These are phyloP conservation scores for Athripsodes cinereus DNA, from an alignment of 2,888 invertebrate species.

Conservation along the genomic window DNA sequence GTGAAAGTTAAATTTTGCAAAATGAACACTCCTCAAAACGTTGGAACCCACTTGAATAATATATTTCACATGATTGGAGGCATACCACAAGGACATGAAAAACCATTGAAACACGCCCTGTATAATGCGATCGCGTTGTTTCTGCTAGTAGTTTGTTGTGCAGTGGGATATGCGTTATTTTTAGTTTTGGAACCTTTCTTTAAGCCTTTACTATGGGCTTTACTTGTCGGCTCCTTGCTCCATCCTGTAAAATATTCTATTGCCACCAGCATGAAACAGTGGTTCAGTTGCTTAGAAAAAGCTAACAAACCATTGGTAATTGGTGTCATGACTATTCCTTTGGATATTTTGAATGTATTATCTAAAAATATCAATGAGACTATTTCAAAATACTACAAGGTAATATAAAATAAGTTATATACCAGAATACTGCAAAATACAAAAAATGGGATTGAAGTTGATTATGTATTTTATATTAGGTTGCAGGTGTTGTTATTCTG, in stretches of 20 bases:
- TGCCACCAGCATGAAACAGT: conserved; percentile 67
- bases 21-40: conserved; percentile 25
- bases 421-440: too few relatives aligned
- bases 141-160: conserved; percentile 61
- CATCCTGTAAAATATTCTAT: conserved; percentile 88
- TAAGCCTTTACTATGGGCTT: conserved; percentile 91
- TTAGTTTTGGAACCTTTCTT: conserved; percentile 87
- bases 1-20: not conserved
- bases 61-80: conserved; percentile 62
- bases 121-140: conserved; percentile 83
- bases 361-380: conserved; percentile 70
- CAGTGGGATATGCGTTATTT: conserved; percentile 71
- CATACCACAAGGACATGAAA: conserved; percentile 72
- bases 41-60: conserved; percentile 49
- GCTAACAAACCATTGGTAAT: conserved; percentile 59
- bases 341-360: conserved; percentile 67
- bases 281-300: conserved; percentile 68
- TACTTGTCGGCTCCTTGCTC: conserved; percentile 93
- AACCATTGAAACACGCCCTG: conserved; percentile 86
- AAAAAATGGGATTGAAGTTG: too few relatives aligned
- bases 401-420: conserved; percentile 24
- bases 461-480: conserved; percentile 33
- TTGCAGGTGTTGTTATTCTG: conserved; percentile 36
- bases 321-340: conserved; percentile 59
- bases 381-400: conserved; percentile 59